A percentile compares a stretch with the other conserved stretches of the same genome.
These are phyloP conservation scores for Ptilonorhynchus violaceus DNA, from an alignment of 2,113 vertebrate species.

Conservation along the genomic window DNA sequence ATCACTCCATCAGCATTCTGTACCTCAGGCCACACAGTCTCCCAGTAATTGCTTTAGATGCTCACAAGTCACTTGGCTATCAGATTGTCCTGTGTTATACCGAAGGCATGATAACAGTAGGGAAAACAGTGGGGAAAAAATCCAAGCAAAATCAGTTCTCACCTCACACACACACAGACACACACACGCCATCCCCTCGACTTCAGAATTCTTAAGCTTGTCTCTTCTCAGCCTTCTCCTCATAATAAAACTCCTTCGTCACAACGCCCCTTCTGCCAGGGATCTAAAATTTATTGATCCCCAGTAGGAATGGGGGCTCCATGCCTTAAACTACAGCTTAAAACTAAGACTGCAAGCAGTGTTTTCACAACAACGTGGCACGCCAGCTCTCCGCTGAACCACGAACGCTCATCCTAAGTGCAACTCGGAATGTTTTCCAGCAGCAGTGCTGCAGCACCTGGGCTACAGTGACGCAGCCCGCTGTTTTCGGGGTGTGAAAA, in stretches of 20 bases:
- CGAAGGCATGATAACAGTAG: accelerated
- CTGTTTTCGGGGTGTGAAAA: accelerated
- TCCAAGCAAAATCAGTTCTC: not conserved
- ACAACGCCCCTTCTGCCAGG: not conserved
- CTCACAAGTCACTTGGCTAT: not conserved
- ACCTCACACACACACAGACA: too few species aligned
- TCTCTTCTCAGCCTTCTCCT: not conserved
- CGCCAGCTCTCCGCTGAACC: too few species aligned
- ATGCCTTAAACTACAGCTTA: not conserved
- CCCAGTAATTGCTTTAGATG: not conserved
- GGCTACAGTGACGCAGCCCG: accelerated
- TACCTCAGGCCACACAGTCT: not conserved
- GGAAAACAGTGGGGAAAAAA: accelerated
- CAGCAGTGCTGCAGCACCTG: accelerated
- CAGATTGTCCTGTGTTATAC: not conserved
- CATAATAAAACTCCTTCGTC: accelerated
- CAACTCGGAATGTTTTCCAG: accelerated
- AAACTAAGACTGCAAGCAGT: not conserved
- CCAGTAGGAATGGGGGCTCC: accelerated
- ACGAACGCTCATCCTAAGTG: accelerated
- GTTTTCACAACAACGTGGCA: accelerated
- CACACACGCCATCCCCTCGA: accelerated
- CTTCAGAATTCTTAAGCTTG: not conserved
- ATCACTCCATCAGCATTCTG: accelerated
- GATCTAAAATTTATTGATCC: not conserved